Base-by-base conservation (phyloP, 2,113 vertebrate species). In the Peromyscus leucopus region DNA sequence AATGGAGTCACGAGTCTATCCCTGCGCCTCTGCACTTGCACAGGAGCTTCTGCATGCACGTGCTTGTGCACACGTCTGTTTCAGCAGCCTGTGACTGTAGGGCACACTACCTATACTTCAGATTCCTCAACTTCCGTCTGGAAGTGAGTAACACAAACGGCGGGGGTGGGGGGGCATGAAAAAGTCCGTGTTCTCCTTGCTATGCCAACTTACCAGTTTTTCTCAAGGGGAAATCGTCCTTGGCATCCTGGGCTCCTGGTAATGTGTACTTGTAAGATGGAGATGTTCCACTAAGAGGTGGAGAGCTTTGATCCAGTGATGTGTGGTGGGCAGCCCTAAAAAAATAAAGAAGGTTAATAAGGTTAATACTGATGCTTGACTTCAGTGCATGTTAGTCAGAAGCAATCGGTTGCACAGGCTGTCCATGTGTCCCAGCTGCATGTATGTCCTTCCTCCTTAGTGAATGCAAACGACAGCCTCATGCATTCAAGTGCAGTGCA, bases 291-390 rank as follows among this genome's bases (percentile, higher is more conserved):
- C 99, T 99, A 97, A 99, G 98, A 96, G 99, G 99, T 96, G 99
- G 99, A 98, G 99, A 99, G 98, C 99, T 99, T 99, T 99, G 99
- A 99, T 99, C 99, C 99, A 99, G 95, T 97, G 99, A 99, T 46
- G 99, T 99, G 98, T 99, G 99, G 98, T 99, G 99, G 98, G 99
- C 99, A 96, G 99, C 99, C 99, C 99, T 99, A 98, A 96, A 96
- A 98, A 19, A 94, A 97, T 89, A 98, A 95, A 97, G 95, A 96
- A 55, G 93, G 96, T 95, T 98, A 96, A 95, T 85, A 96, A 55
- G 93, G 96, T 95, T 98, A 96, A 95, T 85, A 95, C 97, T 97
- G 96, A 97, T 85, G 93, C 83, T 59, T 51, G 28, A 24, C 24
- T 71, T 72, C 65, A 39, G 79, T 72, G 24, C 74, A 84, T 76